phyloP scores from a whole-genome alignment of 2,113 vertebrate species.

The Dendropsophus ebraccatus region DNA sequence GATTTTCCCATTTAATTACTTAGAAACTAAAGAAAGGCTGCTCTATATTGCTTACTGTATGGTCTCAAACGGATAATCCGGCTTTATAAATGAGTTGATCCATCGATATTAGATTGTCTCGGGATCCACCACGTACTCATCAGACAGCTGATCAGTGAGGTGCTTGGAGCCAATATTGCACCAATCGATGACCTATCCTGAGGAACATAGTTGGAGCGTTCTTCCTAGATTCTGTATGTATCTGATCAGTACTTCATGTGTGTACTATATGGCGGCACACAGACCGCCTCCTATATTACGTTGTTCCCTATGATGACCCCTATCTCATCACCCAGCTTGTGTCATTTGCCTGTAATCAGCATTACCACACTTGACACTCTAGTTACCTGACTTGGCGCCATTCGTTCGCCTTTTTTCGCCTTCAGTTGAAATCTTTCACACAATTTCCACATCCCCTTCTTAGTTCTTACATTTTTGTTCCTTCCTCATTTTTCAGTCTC shows the following conservation, averaged over 20 bases:
- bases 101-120: too few relatives aligned
- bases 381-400: not conserved
- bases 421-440: constrained; percentile 13
- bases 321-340: not conserved
- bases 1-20: not conserved
- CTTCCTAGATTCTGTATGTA: not conserved
- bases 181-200: too few relatives aligned
- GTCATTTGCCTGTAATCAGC: not conserved
- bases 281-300: too few relatives aligned
- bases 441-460: not conserved
- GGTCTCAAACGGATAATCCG: too few relatives aligned
- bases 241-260: not conserved
- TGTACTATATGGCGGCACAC: not conserved
- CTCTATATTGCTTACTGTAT: not conserved
- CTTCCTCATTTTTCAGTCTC: not conserved
- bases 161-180: too few relatives aligned
- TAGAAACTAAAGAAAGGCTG: not conserved
- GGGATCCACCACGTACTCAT: too few relatives aligned
- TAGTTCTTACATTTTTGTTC: not conserved
- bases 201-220: too few relatives aligned
- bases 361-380: not conserved
- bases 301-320: too few relatives aligned
- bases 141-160: too few relatives aligned
- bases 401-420: not conserved
- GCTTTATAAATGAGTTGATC: too few relatives aligned